Conservation (phyloP, 2,113 vertebrate genomes). For the Athene cunicularia region DNA sequence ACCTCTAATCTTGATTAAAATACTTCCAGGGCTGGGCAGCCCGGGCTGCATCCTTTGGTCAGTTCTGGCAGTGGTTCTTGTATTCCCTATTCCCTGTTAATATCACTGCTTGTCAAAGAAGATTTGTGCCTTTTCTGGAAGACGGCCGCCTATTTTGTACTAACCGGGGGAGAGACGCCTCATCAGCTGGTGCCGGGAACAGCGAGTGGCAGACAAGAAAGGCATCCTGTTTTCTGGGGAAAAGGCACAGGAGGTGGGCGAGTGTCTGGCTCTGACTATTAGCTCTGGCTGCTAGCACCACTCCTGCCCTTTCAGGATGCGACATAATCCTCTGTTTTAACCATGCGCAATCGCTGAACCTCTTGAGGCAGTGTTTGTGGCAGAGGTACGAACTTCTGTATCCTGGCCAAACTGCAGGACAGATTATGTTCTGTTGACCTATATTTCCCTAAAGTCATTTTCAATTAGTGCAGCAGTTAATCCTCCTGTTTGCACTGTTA, state of each 20-base stretch:
- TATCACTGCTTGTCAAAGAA: constrained; percentile 57
- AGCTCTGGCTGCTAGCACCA: background rate
- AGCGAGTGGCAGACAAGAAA: background rate
- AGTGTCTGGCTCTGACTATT: background rate
- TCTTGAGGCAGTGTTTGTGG: background rate
- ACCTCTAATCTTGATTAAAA: constrained; percentile 40
- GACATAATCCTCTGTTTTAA: background rate
- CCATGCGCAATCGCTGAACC: background rate
- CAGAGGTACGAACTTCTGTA: background rate
- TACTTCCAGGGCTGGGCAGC: background rate
- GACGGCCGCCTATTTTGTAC: background rate
- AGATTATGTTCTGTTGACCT: constrained; percentile 24
- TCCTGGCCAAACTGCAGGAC: background rate
- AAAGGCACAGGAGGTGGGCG: background rate
- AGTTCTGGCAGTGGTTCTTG: background rate
- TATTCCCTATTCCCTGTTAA: constrained; percentile 58
- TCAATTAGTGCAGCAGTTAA: background rate
- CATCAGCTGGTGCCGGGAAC: constrained; percentile 1
- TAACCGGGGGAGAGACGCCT: background rate
- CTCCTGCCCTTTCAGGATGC: background rate
- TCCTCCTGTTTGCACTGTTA: background rate
- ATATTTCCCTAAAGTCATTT: background rate
- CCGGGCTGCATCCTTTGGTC: background rate
- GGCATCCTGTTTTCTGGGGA: constrained; percentile 19
- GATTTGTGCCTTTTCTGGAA: constrained; percentile 63